A percentile compares a stretch with the other conserved stretches of the same genome.
These are phyloP conservation scores for Perodicticus potto DNA, from an alignment of 2,797 vertebrate species.

Conservation along the genomic window DNA sequence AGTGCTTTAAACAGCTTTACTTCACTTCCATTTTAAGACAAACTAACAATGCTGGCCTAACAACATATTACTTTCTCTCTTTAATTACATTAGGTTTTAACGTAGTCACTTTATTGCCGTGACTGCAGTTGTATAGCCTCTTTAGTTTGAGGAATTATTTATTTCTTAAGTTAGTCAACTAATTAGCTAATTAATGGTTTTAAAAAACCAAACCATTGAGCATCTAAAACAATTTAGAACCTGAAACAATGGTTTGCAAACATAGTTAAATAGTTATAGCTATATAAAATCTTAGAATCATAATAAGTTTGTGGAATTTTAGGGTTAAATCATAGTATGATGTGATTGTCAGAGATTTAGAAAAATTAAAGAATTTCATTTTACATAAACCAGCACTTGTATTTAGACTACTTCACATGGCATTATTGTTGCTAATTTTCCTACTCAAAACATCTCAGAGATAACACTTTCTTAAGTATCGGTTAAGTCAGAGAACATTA, in stretches of 20 bases:
- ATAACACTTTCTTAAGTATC: not conserved
- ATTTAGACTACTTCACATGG: not conserved
- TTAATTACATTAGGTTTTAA: slow-evolving; percentile 35
- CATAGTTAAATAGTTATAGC: not conserved
- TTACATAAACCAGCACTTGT: not conserved
- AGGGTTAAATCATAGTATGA: not conserved
- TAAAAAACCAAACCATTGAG: not conserved
- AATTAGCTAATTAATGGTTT: not conserved
- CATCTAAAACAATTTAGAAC: not conserved
- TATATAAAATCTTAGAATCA: not conserved
- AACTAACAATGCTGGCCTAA: not conserved
- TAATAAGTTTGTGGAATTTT: not conserved
- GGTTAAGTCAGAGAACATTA: slow-evolving; percentile 9
- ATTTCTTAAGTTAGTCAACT: slow-evolving; percentile 17
- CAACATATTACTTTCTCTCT: not conserved
- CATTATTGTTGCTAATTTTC: not conserved
- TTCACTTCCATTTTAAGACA: slow-evolving; percentile 38
- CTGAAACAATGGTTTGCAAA: slow-evolving; percentile 17
- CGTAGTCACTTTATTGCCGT: not conserved
- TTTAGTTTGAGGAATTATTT: slow-evolving; percentile 13
- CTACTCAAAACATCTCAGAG: not conserved
- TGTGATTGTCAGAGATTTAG: slow-evolving; percentile 12
- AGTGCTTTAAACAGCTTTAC: not conserved
- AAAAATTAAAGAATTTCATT: slow-evolving; percentile 44
- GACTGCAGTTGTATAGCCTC: not conserved